Base-by-base conservation (phyloP, 2,797 vertebrate genomes). In the Chaenodraco wilsoni region DNA sequence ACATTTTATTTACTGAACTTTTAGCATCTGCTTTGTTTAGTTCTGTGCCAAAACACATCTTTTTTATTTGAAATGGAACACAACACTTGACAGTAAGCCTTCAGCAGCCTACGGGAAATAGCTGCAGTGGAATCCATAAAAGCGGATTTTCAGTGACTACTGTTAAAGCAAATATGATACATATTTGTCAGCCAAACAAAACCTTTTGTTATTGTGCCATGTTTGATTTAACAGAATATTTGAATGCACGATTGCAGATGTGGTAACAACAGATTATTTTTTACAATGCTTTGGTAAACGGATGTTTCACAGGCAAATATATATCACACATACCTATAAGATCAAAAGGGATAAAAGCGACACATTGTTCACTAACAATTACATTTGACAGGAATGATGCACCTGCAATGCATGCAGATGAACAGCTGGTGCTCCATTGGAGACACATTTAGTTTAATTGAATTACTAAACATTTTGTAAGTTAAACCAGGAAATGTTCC, bases 1-100 rank as follows among this genome's bases (percentile, higher is more conserved):
- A 78, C 65, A 69, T 37, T 4, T 60, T 65, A 69, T 37, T 4
- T 60, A 65, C 64, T 78, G 27, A 14, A 69, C 54, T 60, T 59
- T 56, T 16, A 19, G 52, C 54, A 58, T 16, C 46, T 0, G 2
- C 10, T 19, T n/a, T 31, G 43, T 52, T 75, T 15, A 10, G 7
- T 10, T 10, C 14, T 4, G 21, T 60, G 48, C 11, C 40, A 52
- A 63, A 63, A 27, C 6, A 54, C 1, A 8, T 44, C 4, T 61
- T n/a, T 54, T 59, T 51, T 45, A 56, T 31, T 56, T 14, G 10
- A 61, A 65, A 65, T 56, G 15, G 40, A 27, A 27, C 4, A 27
- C 40, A 74, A 33, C 23, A 59, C 14, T 46, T 66, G 52, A 58
- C 55, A 62, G 14, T 41, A 3, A 71, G 50, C 45, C 40, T 33